Conservation (phyloP, 2,113 vertebrate species). For the Toxostoma redivivum region DNA sequence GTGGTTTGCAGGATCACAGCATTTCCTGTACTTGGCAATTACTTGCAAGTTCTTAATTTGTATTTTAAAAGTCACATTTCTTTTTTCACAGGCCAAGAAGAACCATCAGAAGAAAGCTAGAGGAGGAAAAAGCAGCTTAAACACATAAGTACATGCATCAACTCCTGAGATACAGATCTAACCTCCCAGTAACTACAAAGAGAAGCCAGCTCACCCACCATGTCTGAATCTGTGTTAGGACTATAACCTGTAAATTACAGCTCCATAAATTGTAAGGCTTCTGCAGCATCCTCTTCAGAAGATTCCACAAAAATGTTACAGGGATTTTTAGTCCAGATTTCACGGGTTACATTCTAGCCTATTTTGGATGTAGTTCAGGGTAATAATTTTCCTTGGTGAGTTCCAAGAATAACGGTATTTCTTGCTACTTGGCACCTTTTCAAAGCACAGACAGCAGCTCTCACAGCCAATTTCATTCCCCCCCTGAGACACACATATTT, state of each 20-base stretch:
- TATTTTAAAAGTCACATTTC: not conserved
- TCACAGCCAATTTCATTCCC: not conserved
- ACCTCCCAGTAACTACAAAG: slow-evolving; percentile 2
- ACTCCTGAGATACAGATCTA: slow-evolving; percentile 1
- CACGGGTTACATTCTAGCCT: not conserved
- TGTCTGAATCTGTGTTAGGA: not conserved
- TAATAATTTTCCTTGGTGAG: not conserved
- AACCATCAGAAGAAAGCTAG: not conserved
- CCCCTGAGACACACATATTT: not conserved
- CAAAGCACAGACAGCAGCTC: not conserved
- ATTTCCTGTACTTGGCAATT: not conserved
- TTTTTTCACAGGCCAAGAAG: slow-evolving; percentile 3
- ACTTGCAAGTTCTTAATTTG: not conserved
- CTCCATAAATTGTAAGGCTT: not conserved
- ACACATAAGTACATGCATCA: not conserved
- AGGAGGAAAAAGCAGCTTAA: not conserved
- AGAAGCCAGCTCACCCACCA: not conserved
- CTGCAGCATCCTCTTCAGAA: not conserved
- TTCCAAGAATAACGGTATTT: slow-evolving; percentile 14
- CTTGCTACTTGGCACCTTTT: slow-evolving; percentile 5
- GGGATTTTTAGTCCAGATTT: not conserved
- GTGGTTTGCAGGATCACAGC: not conserved
- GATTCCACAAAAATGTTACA: not conserved
- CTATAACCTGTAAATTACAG: not conserved
- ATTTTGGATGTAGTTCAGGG: not conserved